phyloP scores from a whole-genome alignment of 2,797 vertebrate genomes.

The Premnoplex brunnescens region DNA sequence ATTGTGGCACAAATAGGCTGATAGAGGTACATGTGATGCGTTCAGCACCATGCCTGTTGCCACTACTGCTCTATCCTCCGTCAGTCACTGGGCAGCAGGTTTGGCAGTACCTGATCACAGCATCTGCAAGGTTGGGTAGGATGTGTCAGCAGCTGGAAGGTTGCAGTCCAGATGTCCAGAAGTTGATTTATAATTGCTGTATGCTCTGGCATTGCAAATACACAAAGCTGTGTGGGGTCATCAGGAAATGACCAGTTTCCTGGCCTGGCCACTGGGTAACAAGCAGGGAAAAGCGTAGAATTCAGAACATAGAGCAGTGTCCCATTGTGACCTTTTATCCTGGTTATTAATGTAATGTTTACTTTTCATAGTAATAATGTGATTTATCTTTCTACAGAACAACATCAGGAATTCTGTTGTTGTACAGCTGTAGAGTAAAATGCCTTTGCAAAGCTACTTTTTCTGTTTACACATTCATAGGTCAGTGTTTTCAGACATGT shows the following conservation, averaged over 20 bases:
- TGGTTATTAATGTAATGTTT: background rate
- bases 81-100: background rate
- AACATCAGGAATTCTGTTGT: background rate
- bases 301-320: background rate
- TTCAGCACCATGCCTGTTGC: background rate
- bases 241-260: background rate
- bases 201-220: background rate
- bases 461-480: background rate
- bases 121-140: background rate
- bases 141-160: background rate
- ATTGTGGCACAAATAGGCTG: background rate
- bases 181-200: background rate
- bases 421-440: background rate
- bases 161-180: background rate
- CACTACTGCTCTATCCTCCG: background rate
- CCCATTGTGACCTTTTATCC: background rate
- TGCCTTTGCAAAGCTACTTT: background rate
- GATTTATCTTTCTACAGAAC: background rate
- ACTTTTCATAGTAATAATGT: background rate
- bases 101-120: background rate
- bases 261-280: background rate
- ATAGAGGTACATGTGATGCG: background rate
- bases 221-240: background rate
- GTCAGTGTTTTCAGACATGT: background rate
- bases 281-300: background rate